phyloP scores from a whole-genome alignment of 2,113 vertebrate species.

The Myocastor coypus region DNA sequence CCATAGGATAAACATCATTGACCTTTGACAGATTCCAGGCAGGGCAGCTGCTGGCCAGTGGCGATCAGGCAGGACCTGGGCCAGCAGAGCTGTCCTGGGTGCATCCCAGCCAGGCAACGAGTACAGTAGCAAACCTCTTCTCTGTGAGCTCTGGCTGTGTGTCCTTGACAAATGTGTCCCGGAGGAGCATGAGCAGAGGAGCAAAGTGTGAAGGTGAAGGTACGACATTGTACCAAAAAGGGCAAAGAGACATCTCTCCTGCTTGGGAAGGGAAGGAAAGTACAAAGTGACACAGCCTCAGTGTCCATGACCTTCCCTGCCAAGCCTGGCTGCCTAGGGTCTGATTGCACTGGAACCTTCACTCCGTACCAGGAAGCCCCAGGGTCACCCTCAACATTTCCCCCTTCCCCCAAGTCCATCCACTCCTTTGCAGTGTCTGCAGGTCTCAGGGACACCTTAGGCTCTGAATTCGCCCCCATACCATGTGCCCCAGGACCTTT shows the following conservation, averaged over 20 bases:
- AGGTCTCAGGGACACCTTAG: not conserved
- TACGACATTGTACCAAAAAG: not conserved
- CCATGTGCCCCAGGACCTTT: not conserved
- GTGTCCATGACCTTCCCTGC: not conserved
- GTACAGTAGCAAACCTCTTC: not conserved
- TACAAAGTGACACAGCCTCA: not conserved
- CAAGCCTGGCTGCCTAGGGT: too few species aligned
- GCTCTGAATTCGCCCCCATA: not conserved
- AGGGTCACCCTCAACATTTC: not conserved
- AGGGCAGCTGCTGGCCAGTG: fast-evolving
- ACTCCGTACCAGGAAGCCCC: not conserved
- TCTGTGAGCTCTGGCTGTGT: not conserved
- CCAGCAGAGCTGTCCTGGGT: fast-evolving
- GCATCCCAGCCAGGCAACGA: not conserved
- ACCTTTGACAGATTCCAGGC: not conserved
- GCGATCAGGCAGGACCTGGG: not conserved
- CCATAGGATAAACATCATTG: not conserved
- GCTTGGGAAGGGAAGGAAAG: not conserved
- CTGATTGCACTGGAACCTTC: not conserved
- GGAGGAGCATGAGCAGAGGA: not conserved
- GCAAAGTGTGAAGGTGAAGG: too few species aligned
- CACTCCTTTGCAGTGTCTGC: not conserved
- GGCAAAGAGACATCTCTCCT: not conserved
- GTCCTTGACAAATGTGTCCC: not conserved
- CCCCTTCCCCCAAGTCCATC: not conserved